Conservation (phyloP, 1,140 invertebrate species). For the Frieseomelitta varia region DNA sequence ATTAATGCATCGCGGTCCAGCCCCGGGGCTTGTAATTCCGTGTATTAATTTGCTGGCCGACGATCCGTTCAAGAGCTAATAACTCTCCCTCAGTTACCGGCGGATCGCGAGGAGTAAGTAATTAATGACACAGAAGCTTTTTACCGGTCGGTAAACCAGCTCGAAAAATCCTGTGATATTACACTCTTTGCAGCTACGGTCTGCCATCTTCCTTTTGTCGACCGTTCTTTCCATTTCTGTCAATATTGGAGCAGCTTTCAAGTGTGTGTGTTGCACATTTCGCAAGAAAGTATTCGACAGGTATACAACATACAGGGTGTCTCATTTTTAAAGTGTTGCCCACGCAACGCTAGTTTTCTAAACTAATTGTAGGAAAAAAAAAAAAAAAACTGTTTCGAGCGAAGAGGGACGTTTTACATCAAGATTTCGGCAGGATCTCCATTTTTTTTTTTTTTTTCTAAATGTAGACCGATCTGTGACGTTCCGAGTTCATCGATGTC, state of each 20-base stretch:
- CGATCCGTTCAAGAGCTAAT: background rate
- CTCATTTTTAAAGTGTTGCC: no score
- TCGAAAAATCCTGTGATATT: background rate
- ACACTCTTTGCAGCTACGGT: no score
- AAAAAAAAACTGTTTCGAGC: no score
- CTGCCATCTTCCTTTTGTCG: background rate
- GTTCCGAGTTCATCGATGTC: no score
- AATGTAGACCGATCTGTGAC: no score
- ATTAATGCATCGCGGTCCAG: constrained; percentile 22
- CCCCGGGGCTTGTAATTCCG: background rate
- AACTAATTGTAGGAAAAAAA: no score
- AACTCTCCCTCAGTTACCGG: background rate
- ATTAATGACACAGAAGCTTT: background rate
- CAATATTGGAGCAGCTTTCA: constrained; percentile 12
- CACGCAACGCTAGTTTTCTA: no score
- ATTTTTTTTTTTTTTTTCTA: no score
- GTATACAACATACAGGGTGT: no score
- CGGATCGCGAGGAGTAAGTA: background rate
- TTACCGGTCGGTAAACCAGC: background rate
- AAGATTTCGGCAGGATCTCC: no score
- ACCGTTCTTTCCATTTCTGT: background rate
- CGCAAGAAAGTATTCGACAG: background rate
- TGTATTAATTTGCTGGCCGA: constrained; percentile 21
- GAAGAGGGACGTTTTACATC: no score
- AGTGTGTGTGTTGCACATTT: background rate